These are phyloP conservation scores for Ips nitidus DNA, from an alignment of 1,140 invertebrate species.

Conservation along the genomic window DNA sequence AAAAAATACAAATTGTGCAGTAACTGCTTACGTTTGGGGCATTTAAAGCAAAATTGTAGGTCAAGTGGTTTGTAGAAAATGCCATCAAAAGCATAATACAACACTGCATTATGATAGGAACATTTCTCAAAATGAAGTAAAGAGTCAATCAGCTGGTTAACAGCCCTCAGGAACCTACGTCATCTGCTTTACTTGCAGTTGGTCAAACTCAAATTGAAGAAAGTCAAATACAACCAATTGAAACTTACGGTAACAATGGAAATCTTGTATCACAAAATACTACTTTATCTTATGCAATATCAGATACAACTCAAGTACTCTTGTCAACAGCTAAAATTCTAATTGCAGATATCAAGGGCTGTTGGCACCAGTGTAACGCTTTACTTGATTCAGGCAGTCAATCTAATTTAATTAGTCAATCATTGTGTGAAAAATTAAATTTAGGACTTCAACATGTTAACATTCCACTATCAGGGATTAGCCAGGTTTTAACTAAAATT, in stretches of 20 bases:
- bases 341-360: too few relatives aligned
- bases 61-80: background rate
- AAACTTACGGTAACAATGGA: constrained; percentile 21
- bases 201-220: constrained; percentile 8
- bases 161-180: background rate
- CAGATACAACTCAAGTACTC: too few relatives aligned
- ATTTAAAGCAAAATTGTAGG: background rate
- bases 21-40: background rate
- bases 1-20: background rate
- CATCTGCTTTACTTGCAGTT: constrained; percentile 1
- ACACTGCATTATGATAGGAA: background rate
- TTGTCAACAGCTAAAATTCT: too few relatives aligned
- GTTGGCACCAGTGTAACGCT: too few relatives aligned
- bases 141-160: background rate
- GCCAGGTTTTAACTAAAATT: constrained; percentile 16
- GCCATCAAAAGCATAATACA: constrained; percentile 5
- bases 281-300: too few relatives aligned
- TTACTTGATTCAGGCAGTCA: too few relatives aligned
- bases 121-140: background rate
- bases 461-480: constrained; percentile 21
- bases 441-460: too few relatives aligned
- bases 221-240: constrained; percentile 9
- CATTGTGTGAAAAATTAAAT: too few relatives aligned
- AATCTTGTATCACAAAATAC: constrained; percentile 21
- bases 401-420: background rate